Conservation (phyloP, 2,797 vertebrate genomes). For the Erpetoichthys calabaricus region DNA sequence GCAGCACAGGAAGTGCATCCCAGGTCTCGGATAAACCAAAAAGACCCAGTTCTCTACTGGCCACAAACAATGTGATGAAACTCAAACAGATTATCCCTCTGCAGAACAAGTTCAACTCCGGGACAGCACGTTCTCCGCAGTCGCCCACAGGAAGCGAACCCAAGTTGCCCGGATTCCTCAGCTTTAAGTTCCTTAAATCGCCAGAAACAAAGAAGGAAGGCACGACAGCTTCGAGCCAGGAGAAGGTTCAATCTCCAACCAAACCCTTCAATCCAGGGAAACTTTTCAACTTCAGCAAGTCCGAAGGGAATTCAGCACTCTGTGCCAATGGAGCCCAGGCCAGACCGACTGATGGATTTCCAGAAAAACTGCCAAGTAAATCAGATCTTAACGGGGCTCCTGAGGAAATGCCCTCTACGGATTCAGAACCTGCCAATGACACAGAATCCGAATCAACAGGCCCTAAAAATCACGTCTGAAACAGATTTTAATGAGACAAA, state of each 20-base stretch:
- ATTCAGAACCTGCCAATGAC: constrained; percentile 43
- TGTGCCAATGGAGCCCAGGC: constrained; percentile 45
- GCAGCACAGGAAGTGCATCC: constrained; percentile 26
- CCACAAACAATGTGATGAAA: constrained; percentile 93
- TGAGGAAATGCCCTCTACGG: constrained; percentile 56
- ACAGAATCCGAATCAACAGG: constrained; percentile 53
- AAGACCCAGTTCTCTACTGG: constrained; percentile 84
- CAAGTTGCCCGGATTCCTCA: constrained; percentile 84
- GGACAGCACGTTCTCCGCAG: constrained; percentile 63
- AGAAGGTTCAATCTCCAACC: constrained; percentile 81
- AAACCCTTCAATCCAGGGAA: constrained; percentile 91
- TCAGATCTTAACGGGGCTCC: constrained; percentile 70
- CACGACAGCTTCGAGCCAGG: constrained; percentile 33
- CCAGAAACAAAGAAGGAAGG: constrained; percentile 76
- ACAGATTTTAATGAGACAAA: constrained; percentile 10
- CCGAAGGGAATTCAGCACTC: constrained; percentile 41
- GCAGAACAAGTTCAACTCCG: constrained; percentile 80
- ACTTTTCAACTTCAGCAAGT: constrained; percentile 83
- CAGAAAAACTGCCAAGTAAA: constrained; percentile 52
- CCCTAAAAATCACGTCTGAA: constrained; percentile 56
- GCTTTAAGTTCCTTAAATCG: constrained; percentile 93
- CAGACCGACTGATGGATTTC: constrained; percentile 11
- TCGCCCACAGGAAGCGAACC: constrained; percentile 76
- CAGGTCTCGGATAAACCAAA: constrained; percentile 72
- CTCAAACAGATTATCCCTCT: constrained; percentile 95